These are phyloP conservation scores for Drosophila rufa DNA, from an alignment of 1,140 invertebrate genomes.

Conservation along the genomic window DNA sequence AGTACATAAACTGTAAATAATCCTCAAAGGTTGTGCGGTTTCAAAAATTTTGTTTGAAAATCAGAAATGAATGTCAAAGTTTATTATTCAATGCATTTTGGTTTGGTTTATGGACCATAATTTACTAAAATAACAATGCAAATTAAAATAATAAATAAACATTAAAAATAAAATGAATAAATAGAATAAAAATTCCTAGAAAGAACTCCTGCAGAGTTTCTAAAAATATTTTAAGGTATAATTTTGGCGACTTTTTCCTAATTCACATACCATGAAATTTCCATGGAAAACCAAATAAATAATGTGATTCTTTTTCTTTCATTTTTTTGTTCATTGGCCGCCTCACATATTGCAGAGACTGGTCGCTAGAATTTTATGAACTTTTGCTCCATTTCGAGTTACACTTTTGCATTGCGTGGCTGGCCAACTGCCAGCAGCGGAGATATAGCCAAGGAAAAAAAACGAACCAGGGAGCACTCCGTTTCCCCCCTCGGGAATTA, in stretches of 20 bases:
- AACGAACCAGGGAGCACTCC: background rate
- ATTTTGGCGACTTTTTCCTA: background rate
- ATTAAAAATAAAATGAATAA: no score
- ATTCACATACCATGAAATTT: conserved; percentile 2
- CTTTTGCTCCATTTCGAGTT: conserved; percentile 78
- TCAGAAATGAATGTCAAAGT: background rate
- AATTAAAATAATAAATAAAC: no score
- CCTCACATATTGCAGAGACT: conserved; percentile 17
- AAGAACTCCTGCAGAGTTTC: background rate
- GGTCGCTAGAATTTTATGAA: conserved; percentile 63
- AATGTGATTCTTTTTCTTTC: conserved; percentile 13
- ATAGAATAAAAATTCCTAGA: background rate
- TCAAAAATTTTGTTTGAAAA: background rate
- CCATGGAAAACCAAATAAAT: conserved; percentile 31
- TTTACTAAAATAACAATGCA: background rate
- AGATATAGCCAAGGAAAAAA: conserved; percentile 7
- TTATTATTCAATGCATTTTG: background rate
- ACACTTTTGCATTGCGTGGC: conserved; percentile 33
- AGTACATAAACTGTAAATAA: background rate
- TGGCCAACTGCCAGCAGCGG: conserved; percentile 63
- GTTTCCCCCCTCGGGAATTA: background rate
- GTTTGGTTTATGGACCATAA: background rate
- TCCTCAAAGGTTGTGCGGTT: background rate
- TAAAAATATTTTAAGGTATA: conserved; percentile 12
- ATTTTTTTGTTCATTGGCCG: conserved; percentile 17